Conservation (phyloP, 2,797 vertebrate genomes). For the Crax fasciolata region DNA sequence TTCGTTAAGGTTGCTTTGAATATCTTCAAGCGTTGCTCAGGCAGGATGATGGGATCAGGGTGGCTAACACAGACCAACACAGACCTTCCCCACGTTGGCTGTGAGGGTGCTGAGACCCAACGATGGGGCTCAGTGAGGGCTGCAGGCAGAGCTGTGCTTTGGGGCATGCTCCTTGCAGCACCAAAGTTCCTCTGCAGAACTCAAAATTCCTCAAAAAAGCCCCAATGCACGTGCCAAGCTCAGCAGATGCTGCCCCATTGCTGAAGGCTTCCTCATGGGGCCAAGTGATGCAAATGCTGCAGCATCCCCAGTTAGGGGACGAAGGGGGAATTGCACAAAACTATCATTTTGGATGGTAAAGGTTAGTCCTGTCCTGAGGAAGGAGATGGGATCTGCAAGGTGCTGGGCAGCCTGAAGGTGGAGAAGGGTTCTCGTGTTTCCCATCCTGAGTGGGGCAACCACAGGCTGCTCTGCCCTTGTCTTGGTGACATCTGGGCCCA, state of each 20-base stretch:
- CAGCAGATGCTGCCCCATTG: not conserved
- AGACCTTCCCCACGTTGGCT: not conserved
- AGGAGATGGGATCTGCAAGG: fast-evolving
- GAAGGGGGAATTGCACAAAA: fast-evolving
- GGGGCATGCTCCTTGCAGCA: fast-evolving
- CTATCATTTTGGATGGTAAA: not conserved
- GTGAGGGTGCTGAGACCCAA: fast-evolving
- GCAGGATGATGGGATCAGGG: not conserved
- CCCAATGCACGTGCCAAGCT: fast-evolving
- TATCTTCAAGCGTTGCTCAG: not conserved
- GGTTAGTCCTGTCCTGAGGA: not conserved
- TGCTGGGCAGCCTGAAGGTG: not conserved
- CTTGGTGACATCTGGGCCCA: not conserved
- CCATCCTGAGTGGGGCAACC: fast-evolving
- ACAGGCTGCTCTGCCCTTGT: not conserved
- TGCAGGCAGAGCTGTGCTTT: fast-evolving
- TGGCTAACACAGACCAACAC: not conserved
- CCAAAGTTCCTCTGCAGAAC: not conserved
- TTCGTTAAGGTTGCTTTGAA: not conserved
- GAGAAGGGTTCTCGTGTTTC: not conserved
- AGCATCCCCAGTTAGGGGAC: fast-evolving
- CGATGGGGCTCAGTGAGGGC: not conserved
- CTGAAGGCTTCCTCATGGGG: not conserved
- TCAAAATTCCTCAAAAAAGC: too few relatives aligned
- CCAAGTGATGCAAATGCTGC: fast-evolving